Percentiles rank a stretch among this genome's conserved stretches.
Evolutionary conservation across 2,797 vertebrate species (phyloP).

Genomic region (Salmo trutta): DNA sequence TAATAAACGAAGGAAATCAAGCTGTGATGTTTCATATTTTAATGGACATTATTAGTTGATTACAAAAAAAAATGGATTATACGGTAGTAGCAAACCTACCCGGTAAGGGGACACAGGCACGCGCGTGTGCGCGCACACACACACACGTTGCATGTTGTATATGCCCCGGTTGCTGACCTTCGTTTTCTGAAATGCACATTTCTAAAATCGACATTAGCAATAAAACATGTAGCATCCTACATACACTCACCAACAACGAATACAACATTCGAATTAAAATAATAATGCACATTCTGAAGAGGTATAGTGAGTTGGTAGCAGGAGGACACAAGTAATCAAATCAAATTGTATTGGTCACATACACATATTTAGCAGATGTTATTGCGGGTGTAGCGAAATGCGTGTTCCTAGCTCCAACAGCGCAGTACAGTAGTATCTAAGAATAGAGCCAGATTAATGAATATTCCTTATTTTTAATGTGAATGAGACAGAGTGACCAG

Average conservation of each 20-base stretch:
- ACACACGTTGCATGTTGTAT: neutral
- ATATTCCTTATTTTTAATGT: slow-evolving; percentile 67
- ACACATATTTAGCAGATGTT: no score
- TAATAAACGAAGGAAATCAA: slow-evolving; percentile 1
- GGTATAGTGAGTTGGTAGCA: slow-evolving; percentile 65
- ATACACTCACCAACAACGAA: slow-evolving; percentile 49
- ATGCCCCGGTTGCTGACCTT: neutral
- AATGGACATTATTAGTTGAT: neutral
- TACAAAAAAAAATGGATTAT: neutral
- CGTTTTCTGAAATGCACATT: neutral
- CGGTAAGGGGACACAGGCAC: neutral
- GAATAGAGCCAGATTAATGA: slow-evolving; percentile 57
- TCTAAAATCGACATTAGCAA: slow-evolving; percentile 30
- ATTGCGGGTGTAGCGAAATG: no score
- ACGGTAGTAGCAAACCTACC: neutral
- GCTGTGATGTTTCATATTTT: neutral
- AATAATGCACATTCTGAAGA: slow-evolving; percentile 48
- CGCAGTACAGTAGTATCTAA: neutral
- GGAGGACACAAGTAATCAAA: slow-evolving; percentile 32
- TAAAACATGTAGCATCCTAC: slow-evolving; percentile 24
- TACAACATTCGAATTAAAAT: slow-evolving; percentile 50
- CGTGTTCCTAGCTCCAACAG: no score
- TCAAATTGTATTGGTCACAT: no score
- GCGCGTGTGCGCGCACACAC: neutral
- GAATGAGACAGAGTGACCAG: slow-evolving; percentile 72